Percentiles rank a stretch among this genome's conserved stretches.
These are phyloP conservation scores for Lepidurus packardi DNA, from an alignment of 1,140 invertebrate genomes.

Conservation along the genomic window DNA sequence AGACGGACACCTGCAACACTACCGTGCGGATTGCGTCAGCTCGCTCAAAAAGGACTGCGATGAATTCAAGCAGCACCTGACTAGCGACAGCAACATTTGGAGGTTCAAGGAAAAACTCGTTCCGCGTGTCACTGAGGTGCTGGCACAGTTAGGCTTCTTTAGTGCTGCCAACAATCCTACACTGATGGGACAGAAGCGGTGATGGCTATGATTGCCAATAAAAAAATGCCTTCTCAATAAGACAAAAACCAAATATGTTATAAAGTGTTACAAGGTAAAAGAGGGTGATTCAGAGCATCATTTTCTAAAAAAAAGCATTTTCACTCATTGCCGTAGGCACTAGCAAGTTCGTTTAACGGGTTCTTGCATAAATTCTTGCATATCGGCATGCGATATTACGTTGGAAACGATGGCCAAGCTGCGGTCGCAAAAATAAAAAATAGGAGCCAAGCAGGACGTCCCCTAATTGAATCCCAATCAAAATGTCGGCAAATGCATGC, in stretches of 20 bases:
- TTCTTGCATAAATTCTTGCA: neutral
- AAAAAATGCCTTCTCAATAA: neutral
- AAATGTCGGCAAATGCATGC: neutral
- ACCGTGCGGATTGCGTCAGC: constrained; percentile 83
- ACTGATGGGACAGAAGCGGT: neutral
- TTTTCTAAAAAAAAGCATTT: neutral
- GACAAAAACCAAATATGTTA: neutral
- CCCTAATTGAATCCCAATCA: neutral
- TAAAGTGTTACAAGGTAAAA: neutral
- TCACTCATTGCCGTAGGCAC: neutral
- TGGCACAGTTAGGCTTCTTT: constrained; percentile 69
- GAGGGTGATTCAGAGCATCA: neutral
- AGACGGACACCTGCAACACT: constrained; percentile 86
- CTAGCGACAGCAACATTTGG: constrained; percentile 82
- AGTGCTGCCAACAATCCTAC: neutral
- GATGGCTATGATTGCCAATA: neutral
- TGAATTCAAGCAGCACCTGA: constrained; percentile 71
- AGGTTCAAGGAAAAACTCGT: constrained; percentile 72
- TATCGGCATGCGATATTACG: neutral
- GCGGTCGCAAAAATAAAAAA: neutral
- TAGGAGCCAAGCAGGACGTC: neutral
- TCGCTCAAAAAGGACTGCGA: constrained; percentile 76
- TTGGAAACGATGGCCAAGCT: neutral
- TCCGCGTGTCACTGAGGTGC: constrained; percentile 59
- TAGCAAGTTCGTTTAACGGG: constrained; percentile 21